Percentiles rank a stretch among this genome's conserved stretches.
phyloP scores from a whole-genome alignment of 2,797 vertebrate genomes.

The Liasis olivaceus region DNA sequence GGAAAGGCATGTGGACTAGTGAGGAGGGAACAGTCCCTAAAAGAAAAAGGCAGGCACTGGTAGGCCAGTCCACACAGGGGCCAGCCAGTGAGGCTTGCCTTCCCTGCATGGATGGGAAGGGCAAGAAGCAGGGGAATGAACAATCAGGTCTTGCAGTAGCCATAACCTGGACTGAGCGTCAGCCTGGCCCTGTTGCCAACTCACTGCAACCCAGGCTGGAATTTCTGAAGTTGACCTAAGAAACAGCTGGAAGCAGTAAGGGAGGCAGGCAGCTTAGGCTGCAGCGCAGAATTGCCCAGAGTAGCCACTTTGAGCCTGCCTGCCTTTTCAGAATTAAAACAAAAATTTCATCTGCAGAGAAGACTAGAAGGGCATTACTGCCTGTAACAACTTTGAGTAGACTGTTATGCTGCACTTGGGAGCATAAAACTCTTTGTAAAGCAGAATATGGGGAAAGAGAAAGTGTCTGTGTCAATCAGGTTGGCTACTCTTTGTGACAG shows the following conservation, averaged over 20 bases:
- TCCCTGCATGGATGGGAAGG: not conserved
- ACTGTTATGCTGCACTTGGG: not conserved
- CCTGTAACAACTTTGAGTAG: not conserved
- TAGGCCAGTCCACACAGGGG: not conserved
- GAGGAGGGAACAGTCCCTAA: not conserved
- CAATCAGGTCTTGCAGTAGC: not conserved
- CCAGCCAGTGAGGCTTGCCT: not conserved
- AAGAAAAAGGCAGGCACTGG: not conserved
- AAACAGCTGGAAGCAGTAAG: not conserved
- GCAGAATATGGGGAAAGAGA: not conserved
- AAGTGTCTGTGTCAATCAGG: not conserved
- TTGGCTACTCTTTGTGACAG: not conserved
- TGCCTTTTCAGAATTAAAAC: not conserved
- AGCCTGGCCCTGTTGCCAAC: not conserved
- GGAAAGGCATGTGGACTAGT: not conserved
- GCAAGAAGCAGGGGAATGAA: not conserved
- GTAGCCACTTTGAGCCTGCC: not conserved
- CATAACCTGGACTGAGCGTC: not conserved
- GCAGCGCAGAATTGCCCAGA: not conserved
- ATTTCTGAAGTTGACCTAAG: not conserved
- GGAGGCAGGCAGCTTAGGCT: not conserved
- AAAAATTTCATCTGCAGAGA: not conserved
- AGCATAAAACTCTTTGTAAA: not conserved
- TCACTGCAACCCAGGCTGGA: not conserved
- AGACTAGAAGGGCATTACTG: not conserved